Evolutionary conservation across 2,888 invertebrate species (phyloP), one percentile per base, ranked within the genome.

Genomic region (Litoditis marina): DNA sequence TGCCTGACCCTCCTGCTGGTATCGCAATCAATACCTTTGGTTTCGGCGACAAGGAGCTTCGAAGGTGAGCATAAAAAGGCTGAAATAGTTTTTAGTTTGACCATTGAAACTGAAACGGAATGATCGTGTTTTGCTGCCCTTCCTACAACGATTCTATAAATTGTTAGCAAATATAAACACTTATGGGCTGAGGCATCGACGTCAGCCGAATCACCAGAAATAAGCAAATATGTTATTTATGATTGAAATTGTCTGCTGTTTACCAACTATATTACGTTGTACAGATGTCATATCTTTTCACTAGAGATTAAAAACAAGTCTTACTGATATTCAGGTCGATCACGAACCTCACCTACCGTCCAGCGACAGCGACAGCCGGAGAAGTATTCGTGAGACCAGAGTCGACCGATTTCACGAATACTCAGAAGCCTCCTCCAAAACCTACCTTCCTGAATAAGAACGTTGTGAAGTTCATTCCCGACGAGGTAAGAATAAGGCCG

Each of bases 361-460:
- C 65, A n/a, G 63, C 66, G 1, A 56, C 60, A 32, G 47, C 55
- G 2, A 57, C 66, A 8, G 65, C 60, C 63, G 61, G 65, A 7
- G 69, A 70, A 19, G 56, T 73, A 1, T 75, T 75, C 57, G 71
- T 71, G 27, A 51, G 75, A 55, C 73, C 73, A 0, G 73, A 73
- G 30, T 67, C 71, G 11, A 52, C 66, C 1, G 63, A 66, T 34
- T 64, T 66, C 0, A 54, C n/a, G n/a, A n/a, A n/a, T n/a, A n/a
- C n/a, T n/a, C n/a, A n/a, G n/a, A n/a, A n/a, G n/a, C n/a, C n/a
- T n/a, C n/a, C n/a, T n/a, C n/a, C n/a, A n/a, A n/a, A n/a, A n/a
- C n/a, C n/a, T n/a, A n/a, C 54, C 11, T 19, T 68, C 7, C 42
- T 65, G 13, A 66, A 68, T 42, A 22, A 67, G 55, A 52, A 66